A percentile compares a stretch with the other conserved stretches of the same genome.
These are phyloP conservation scores for Catajapyx aquilonaris DNA, from an alignment of 1,140 invertebrate genomes.

Conservation along the genomic window DNA sequence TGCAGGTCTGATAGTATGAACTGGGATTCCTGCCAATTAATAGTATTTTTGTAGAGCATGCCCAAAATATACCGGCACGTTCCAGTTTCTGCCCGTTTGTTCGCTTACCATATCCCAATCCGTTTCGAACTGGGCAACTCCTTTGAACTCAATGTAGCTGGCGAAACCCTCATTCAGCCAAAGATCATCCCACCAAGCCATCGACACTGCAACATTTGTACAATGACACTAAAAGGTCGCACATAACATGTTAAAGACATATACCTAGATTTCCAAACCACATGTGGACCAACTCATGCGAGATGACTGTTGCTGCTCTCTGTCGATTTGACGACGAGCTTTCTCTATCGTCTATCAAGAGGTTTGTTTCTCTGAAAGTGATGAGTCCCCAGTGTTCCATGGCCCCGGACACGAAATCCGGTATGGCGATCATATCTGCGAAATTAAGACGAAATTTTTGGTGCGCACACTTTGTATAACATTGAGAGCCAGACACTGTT, in stretches of 20 bases:
- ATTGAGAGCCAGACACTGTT: too few relatives aligned
- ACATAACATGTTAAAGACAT: slow-evolving; percentile 7
- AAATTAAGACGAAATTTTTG: too few relatives aligned
- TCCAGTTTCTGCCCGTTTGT: background rate
- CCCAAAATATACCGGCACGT: too few relatives aligned
- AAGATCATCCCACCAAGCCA: slow-evolving; percentile 82
- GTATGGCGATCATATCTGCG: slow-evolving; percentile 76
- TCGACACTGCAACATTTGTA: slow-evolving; percentile 41
- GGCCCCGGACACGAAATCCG: slow-evolving; percentile 83
- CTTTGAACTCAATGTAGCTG: slow-evolving; percentile 63
- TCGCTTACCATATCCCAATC: slow-evolving; percentile 60
- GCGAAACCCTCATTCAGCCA: slow-evolving; percentile 90
- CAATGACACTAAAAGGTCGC: slow-evolving; percentile 6
- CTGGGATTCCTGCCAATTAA: slow-evolving; percentile 32
- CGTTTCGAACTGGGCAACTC: slow-evolving; percentile 41
- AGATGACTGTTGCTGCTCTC: slow-evolving; percentile 54
- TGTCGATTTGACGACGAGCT: slow-evolving; percentile 54
- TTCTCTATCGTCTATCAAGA: slow-evolving; percentile 44
- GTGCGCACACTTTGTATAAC: too few relatives aligned
- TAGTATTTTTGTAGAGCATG: background rate
- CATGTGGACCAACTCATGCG: slow-evolving; percentile 83
- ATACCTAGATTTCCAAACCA: slow-evolving; percentile 73
- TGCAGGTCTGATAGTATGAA: slow-evolving; percentile 53
- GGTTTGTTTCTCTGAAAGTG: slow-evolving; percentile 58
- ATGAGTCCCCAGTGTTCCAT: slow-evolving; percentile 90